A percentile compares a stretch with the other conserved stretches of the same genome.
phyloP scores from a whole-genome alignment of 1,140 invertebrate species.

The Anadara kagoshimensis region DNA sequence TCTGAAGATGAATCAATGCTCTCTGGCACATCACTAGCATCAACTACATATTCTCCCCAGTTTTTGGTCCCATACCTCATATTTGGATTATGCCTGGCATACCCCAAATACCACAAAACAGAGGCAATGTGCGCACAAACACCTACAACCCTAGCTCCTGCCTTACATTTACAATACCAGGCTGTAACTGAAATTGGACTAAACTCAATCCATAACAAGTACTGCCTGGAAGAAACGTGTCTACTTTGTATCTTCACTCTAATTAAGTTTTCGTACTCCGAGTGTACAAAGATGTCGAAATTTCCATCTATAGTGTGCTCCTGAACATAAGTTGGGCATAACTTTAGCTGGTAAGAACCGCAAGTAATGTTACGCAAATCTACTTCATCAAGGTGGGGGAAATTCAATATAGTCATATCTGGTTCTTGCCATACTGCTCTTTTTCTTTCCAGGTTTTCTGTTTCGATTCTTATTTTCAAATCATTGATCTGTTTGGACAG shows the following conservation, averaged over 20 bases:
- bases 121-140: constrained; percentile 31
- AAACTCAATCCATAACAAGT: constrained; percentile 26
- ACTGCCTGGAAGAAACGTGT: constrained; percentile 21
- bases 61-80: background rate
- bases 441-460: background rate
- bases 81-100: background rate
- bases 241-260: constrained; percentile 27
- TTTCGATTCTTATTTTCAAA: background rate
- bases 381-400: constrained; percentile 7
- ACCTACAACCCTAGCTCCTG: constrained; percentile 32
- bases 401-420: background rate
- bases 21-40: constrained; percentile 23
- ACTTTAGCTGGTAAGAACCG: constrained; percentile 19
- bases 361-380: constrained; percentile 13
- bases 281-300: constrained; percentile 9
- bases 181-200: background rate
- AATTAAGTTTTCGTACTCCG: background rate
- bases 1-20: no score
- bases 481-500: background rate
- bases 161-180: constrained; percentile 32
- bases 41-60: constrained; percentile 29
- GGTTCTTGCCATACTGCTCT: background rate
- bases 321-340: background rate
- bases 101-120: constrained; percentile 36
- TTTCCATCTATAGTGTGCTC: constrained; percentile 21